Percentiles rank a stretch among this genome's conserved stretches.
Conservation (phyloP, 2,888 invertebrate genomes). For the Monopis laevigella region DNA sequence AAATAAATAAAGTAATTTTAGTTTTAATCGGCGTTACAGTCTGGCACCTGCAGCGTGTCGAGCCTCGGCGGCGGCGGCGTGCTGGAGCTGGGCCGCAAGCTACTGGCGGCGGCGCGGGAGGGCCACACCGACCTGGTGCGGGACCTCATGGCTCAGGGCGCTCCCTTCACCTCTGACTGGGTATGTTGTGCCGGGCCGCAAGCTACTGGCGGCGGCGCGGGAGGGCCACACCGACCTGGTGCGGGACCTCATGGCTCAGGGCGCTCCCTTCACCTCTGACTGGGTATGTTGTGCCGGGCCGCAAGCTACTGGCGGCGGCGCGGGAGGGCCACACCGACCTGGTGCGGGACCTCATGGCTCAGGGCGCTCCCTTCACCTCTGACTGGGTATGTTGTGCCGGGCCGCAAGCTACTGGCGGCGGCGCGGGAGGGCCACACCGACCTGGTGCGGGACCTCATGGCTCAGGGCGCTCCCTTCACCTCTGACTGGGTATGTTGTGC, state of each 20-base stretch:
- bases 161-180: constrained; percentile 94
- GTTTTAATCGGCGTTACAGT: background rate
- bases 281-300: constrained; percentile 89
- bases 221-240: constrained; percentile 82
- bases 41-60: background rate
- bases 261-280: constrained; percentile 92
- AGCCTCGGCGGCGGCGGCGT: constrained; percentile 1
- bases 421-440: constrained; percentile 82
- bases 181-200: constrained; percentile 85
- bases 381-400: constrained; percentile 90
- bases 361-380: constrained; percentile 92
- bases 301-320: constrained; percentile 81
- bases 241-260: constrained; percentile 80
- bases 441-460: constrained; percentile 80
- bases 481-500: constrained; percentile 89
- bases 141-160: constrained; percentile 83
- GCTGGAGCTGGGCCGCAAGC: constrained; percentile 81
- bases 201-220: constrained; percentile 80
- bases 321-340: constrained; percentile 36
- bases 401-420: constrained; percentile 82
- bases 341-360: constrained; percentile 59
- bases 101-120: constrained; percentile 80
- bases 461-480: constrained; percentile 89
- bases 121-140: constrained; percentile 82
- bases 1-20: background rate